Conservation (phyloP, 2,888 invertebrate species). For the Parascotia fuliginaria region DNA sequence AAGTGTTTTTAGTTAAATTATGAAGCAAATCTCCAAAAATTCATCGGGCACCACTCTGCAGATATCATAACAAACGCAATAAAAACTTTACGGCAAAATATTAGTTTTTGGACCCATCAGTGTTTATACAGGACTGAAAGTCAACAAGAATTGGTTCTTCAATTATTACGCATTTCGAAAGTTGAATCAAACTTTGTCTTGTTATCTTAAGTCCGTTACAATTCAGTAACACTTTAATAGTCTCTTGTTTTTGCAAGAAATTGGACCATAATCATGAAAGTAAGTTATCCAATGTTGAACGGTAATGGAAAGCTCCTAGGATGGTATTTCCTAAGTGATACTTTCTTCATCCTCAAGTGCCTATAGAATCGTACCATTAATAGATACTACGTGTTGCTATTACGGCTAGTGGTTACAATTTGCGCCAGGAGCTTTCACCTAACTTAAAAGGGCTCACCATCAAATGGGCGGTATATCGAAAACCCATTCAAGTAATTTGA, state of each 20-base stretch:
- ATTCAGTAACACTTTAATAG: conserved; percentile 19
- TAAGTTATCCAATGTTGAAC: conserved; percentile 12
- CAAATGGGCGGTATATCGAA: conserved; percentile 76
- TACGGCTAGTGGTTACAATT: conserved; percentile 60
- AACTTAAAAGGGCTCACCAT: conserved; percentile 65
- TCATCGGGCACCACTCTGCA: conserved; percentile 50
- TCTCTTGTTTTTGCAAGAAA: conserved; percentile 21
- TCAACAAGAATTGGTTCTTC: conserved; percentile 56
- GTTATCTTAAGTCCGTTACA: conserved; percentile 41
- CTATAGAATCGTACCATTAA: conserved; percentile 39
- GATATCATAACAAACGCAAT: conserved; percentile 66
- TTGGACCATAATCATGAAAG: conserved; percentile 18
- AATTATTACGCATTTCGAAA: conserved; percentile 53
- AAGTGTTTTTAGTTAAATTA: conserved; percentile 58
- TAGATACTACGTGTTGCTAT: conserved; percentile 53
- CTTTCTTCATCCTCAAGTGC: conserved; percentile 39
- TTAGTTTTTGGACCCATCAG: conserved; percentile 59
- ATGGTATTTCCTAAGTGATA: conserved; percentile 36
- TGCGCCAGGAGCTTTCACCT: conserved; percentile 53
- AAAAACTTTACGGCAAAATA: conserved; percentile 65
- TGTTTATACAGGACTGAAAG: conserved; percentile 57
- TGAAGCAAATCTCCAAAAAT: conserved; percentile 50
- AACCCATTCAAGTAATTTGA: conserved; percentile 80
- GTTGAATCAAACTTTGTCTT: conserved; percentile 49
- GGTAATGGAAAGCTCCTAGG: conserved; percentile 14